A percentile compares a stretch with the other conserved stretches of the same genome.
These are phyloP conservation scores for Salvelinus fontinalis DNA, from an alignment of 2,113 vertebrate genomes.

Conservation along the genomic window DNA sequence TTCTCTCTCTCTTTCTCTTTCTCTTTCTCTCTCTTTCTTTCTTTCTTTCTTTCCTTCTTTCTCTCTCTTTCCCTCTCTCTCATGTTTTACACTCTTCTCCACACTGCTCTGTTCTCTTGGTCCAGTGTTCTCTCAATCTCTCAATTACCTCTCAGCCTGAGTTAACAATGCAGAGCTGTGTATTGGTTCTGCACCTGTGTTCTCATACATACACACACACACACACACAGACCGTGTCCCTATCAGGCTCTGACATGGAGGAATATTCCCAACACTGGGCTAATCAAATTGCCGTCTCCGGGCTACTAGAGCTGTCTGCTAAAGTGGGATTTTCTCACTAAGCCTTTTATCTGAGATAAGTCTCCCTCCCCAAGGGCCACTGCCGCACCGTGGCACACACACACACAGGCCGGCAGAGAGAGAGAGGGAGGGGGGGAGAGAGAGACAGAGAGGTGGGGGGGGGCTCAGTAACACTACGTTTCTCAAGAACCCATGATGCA, in stretches of 20 bases:
- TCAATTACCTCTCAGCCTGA: background rate
- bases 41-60: background rate
- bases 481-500: too few species aligned
- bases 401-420: background rate
- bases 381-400: background rate
- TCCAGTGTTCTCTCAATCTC: background rate
- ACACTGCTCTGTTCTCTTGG: background rate
- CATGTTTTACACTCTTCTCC: background rate
- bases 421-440: constrained; percentile 8
- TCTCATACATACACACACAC: too few species aligned
- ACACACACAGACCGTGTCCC: background rate
- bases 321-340: constrained; percentile 11
- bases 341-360: constrained; percentile 44
- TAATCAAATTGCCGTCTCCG: constrained; percentile 19
- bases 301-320: constrained; percentile 9
- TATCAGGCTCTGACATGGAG: constrained; percentile 8
- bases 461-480: background rate
- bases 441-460: background rate
- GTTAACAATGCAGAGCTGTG: constrained; percentile 15
- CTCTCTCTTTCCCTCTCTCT: background rate
- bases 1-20: background rate
- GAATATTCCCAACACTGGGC: background rate
- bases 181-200: constrained; percentile 13
- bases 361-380: constrained; percentile 5
- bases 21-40: background rate